A percentile compares a stretch with the other conserved stretches of the same genome.
These are phyloP conservation scores for Hippoglossus stenolepis DNA, from an alignment of 2,113 vertebrate species.

Conservation along the genomic window DNA sequence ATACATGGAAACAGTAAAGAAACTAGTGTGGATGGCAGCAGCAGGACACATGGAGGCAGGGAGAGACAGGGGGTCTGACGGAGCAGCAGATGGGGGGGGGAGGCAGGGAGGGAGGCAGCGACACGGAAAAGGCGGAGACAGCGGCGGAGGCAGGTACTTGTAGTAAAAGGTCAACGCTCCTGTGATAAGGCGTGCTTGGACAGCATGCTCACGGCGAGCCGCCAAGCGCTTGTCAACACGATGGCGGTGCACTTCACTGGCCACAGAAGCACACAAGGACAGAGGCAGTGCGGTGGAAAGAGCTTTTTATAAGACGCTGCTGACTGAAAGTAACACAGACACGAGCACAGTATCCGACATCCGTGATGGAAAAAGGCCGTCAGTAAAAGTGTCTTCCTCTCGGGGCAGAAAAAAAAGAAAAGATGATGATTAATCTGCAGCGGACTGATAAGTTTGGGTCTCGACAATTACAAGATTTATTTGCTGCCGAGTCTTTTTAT, in stretches of 20 bases:
- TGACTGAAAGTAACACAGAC: too few species aligned
- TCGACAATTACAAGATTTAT: not conserved
- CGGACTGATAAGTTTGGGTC: not conserved
- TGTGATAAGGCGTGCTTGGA: slow-evolving; percentile 48
- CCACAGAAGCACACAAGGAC: slow-evolving; percentile 5
- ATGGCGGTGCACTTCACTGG: slow-evolving; percentile 51
- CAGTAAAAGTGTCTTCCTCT: too few species aligned
- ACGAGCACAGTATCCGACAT: not conserved
- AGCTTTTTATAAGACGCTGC: too few species aligned
- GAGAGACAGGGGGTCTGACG: not conserved
- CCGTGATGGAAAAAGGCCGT: too few species aligned
- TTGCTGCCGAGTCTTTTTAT: not conserved
- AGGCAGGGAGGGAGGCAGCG: slow-evolving; percentile 18
- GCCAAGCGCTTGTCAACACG: slow-evolving; percentile 55
- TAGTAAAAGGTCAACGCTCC: slow-evolving; percentile 70
- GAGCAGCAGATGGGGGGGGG: slow-evolving; percentile 28
- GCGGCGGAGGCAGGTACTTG: slow-evolving; percentile 24
- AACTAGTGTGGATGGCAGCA: too few species aligned
- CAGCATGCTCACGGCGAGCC: not conserved
- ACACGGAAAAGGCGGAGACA: slow-evolving; percentile 29
- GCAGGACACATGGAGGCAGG: not conserved
- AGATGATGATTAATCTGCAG: not conserved
- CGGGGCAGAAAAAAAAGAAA: not conserved
- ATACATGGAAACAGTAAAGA: too few species aligned
- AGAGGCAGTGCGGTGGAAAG: not conserved